A percentile compares a stretch with the other conserved stretches of the same genome.
phyloP scores from a whole-genome alignment of 2,113 vertebrate species.

The Erinaceus europaeus region DNA sequence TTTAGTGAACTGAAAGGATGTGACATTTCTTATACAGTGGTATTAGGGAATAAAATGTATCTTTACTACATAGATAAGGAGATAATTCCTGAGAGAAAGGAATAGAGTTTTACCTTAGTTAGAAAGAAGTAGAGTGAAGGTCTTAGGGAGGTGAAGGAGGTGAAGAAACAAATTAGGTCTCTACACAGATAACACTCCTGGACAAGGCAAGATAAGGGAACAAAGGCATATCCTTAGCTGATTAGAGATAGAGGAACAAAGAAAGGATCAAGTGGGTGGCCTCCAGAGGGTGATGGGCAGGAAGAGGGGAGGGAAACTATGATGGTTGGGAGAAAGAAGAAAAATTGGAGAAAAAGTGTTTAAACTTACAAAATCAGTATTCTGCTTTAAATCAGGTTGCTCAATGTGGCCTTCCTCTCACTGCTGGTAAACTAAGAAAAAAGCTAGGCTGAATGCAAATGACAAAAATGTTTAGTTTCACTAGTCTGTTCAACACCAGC shows the following conservation, averaged over 20 bases:
- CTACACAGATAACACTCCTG: conserved; percentile 49
- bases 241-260: conserved; percentile 52
- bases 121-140: conserved; percentile 23
- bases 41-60: conserved; percentile 33
- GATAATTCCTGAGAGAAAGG: not conserved
- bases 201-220: conserved; percentile 65
- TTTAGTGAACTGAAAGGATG: conserved; percentile 25
- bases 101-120: conserved; percentile 37
- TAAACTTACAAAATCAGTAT: not conserved
- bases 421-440: not conserved
- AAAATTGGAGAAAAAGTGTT: not conserved
- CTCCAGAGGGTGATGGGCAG: not conserved
- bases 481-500: not conserved
- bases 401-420: not conserved
- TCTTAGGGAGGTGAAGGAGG: conserved; percentile 30
- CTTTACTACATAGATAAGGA: conserved; percentile 28
- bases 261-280: not conserved
- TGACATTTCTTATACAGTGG: not conserved
- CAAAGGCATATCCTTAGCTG: conserved; percentile 47
- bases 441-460: not conserved
- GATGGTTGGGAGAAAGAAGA: rapidly evolving
- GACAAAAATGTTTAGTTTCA: not conserved
- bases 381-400: not conserved
- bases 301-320: not conserved
- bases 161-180: conserved; percentile 52